Conservation (phyloP, 2,113 vertebrate species). For the Aepyceros melampus region DNA sequence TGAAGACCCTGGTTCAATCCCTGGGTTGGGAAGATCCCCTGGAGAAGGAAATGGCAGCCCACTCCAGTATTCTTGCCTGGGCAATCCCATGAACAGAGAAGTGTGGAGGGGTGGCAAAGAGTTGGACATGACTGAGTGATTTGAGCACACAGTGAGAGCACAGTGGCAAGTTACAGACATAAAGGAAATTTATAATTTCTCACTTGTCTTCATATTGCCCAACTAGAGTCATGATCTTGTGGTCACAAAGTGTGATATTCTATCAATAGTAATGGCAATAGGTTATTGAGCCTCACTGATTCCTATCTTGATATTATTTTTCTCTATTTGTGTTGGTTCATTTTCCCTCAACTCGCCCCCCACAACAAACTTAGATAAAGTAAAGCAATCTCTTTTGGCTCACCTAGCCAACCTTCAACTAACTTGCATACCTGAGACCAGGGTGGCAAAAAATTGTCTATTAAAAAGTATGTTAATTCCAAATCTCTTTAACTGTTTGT, state of each 20-base stretch:
- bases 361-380: background rate
- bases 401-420: background rate
- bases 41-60: background rate
- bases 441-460: background rate
- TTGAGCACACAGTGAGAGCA: background rate
- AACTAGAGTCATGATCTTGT: background rate
- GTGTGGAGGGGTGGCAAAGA: background rate
- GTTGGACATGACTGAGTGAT: background rate
- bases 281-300: background rate
- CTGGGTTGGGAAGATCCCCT: too few relatives aligned
- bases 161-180: background rate
- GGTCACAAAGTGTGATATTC: background rate
- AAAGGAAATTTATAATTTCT: background rate
- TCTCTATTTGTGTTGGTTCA: background rate
- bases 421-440: background rate
- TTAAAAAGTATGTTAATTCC: background rate
- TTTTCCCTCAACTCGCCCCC: background rate
- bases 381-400: background rate
- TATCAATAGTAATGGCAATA: background rate
- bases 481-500: slow-evolving; percentile 14
- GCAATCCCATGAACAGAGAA: background rate
- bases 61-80: background rate
- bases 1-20: background rate
- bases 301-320: background rate
- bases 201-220: background rate